A percentile compares a stretch with the other conserved stretches of the same genome.
These are phyloP conservation scores for Ciconia boyciana DNA, from an alignment of 2,113 vertebrate genomes.

Conservation along the genomic window DNA sequence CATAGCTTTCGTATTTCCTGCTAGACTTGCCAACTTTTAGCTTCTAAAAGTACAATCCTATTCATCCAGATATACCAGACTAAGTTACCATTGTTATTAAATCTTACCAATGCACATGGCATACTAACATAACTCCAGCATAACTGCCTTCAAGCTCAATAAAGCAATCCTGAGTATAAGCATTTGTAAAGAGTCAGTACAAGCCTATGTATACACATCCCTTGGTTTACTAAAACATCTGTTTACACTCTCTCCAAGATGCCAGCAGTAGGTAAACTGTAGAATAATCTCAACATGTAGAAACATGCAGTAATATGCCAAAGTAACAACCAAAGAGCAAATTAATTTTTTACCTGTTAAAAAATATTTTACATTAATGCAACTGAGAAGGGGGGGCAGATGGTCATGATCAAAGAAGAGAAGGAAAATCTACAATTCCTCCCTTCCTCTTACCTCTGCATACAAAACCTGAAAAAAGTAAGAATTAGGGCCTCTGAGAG, in stretches of 20 bases:
- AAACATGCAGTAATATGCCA: not conserved
- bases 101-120: not conserved
- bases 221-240: not conserved
- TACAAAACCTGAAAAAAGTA: not conserved
- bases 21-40: not conserved
- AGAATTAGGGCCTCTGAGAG: not conserved
- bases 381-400: not conserved
- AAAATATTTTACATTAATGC: not conserved
- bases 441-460: not conserved
- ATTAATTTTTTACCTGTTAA: not conserved
- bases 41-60: not conserved
- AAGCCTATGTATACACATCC: not conserved
- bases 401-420: not conserved
- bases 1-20: not conserved
- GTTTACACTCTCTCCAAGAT: not conserved
- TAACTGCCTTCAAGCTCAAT: not conserved
- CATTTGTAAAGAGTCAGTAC: not conserved
- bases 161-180: not conserved
- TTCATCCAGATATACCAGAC: not conserved
- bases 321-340: not conserved
- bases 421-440: not conserved
- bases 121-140: not conserved
- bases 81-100: not conserved
- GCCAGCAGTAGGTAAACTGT: not conserved
- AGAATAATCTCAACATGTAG: not conserved